phyloP scores from a whole-genome alignment of 2,888 invertebrate species.

The Orthosia gothica region DNA sequence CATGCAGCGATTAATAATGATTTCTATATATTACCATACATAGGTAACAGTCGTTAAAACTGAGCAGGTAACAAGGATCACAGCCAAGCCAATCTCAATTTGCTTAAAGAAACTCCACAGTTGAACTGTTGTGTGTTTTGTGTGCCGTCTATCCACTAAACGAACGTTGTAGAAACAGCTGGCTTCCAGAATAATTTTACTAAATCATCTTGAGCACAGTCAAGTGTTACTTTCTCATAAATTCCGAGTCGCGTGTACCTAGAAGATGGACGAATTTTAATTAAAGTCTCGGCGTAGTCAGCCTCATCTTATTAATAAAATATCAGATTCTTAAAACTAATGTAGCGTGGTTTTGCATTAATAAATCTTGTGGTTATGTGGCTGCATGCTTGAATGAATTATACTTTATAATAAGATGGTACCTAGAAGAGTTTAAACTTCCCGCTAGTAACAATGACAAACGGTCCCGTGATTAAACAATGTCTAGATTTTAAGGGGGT shows the following conservation, averaged over 20 bases:
- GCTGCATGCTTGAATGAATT: conserved; percentile 44
- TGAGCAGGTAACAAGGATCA: conserved; percentile 2
- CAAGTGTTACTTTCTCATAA: conserved; percentile 75
- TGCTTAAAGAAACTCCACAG: conserved; percentile 52
- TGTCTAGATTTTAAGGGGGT: neutral
- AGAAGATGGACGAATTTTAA: conserved; percentile 77
- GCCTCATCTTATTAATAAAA: conserved; percentile 68
- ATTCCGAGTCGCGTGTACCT: conserved; percentile 68
- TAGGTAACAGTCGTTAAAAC: conserved; percentile 9
- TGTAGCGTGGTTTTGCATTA: conserved; percentile 57
- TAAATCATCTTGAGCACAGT: conserved; percentile 74
- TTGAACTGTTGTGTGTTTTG: conserved; percentile 47
- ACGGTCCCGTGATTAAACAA: conserved; percentile 18
- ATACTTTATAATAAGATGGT: conserved; percentile 49
- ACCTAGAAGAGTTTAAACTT: conserved; percentile 34
- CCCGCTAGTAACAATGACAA: conserved; percentile 16
- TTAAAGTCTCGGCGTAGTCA: conserved; percentile 72
- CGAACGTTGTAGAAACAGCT: conserved; percentile 72
- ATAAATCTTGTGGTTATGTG: conserved; percentile 55
- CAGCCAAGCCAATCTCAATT: conserved; percentile 37
- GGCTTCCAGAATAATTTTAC: conserved; percentile 73
- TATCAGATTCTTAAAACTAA: conserved; percentile 67
- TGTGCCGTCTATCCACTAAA: conserved; percentile 42
- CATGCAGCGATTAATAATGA: too few species aligned
- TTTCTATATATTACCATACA: neutral